Conservation (phyloP, 2,888 invertebrate species). For the Ariolimax columbianus region DNA sequence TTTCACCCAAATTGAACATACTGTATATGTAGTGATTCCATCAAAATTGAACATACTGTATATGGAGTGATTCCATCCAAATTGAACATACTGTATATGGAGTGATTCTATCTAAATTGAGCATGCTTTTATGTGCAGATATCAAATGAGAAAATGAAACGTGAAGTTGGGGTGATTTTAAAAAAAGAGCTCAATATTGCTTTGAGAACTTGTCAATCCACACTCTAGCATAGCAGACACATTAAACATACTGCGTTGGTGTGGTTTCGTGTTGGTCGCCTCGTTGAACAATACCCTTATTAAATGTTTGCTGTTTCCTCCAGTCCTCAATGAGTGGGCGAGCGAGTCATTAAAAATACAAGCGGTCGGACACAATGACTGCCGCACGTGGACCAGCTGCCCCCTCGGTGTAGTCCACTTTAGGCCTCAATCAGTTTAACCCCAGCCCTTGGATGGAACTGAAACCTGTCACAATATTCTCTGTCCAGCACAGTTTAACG, state of each 20-base stretch:
- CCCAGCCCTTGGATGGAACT: not conserved
- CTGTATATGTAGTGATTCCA: too few species aligned
- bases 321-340: not conserved
- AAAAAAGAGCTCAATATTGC: not conserved
- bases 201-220: not conserved
- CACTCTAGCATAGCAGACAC: not conserved
- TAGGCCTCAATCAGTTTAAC: constrained; percentile 24
- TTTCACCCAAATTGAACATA: too few species aligned
- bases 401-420: constrained; percentile 33
- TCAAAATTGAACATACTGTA: too few species aligned
- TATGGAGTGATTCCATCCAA: too few species aligned
- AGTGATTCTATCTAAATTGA: too few species aligned
- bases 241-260: not conserved
- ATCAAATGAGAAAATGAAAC: too few species aligned
- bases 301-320: constrained; percentile 23
- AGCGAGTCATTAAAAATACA: constrained; percentile 31
- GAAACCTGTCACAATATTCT: constrained; percentile 6
- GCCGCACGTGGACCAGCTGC: constrained; percentile 27
- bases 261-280: not conserved
- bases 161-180: too few species aligned
- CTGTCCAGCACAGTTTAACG: not conserved
- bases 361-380: constrained; percentile 24
- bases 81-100: too few species aligned
- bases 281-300: not conserved
- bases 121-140: too few species aligned